Evolutionary conservation across 2,888 invertebrate genomes (phyloP), one percentile per base, ranked within the genome.

Genomic region (Agonopterix subpropinquella): DNA sequence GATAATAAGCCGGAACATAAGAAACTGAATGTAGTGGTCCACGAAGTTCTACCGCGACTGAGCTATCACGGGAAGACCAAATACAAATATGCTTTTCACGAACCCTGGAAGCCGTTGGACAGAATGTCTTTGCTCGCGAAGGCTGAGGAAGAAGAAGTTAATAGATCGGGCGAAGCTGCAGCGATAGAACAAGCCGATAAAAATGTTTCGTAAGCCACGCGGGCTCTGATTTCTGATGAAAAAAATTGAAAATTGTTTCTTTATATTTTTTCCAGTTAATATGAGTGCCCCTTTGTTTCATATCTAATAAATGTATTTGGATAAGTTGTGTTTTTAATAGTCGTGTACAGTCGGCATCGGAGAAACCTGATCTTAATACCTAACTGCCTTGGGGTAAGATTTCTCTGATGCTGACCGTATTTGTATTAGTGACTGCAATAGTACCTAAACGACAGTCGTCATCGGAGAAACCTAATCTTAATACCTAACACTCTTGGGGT

Each of bases 81-180:
- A 55, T 84, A 77, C 52, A 86, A 81, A 52, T 85, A 74, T 52
- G 87, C 87, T 0, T 87, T 87, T 56, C 86, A 87, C 44, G 86
- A 86, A 55, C 87, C 87, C 0, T 87, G 87, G 86, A 78, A 69
- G 42, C 87, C 87, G 0, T 52, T 85, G 35, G 85, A 87, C 58
- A 70, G 87, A 41, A 48, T 81, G 41, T 49, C 72, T 0, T 56
- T 87, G 39, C 58, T 87, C 15, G 71, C 77, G n/a, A 61, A 77
- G 48, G 86, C 85, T 0, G 86, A 82, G 52, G 73, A 70, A 35
- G 70, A 77, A 7, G 80, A 80, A 28, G 54, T 61, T 1, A 64
- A 53, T 2, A 53, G 55, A 4, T 35, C 52, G 2, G 61, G 59
- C 2, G 62, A 64, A 1, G 44, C 51, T 0, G 44, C 47, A 4